Evolutionary conservation across 2,888 invertebrate species (phyloP).

Genomic region (Achlya flavicornis): DNA sequence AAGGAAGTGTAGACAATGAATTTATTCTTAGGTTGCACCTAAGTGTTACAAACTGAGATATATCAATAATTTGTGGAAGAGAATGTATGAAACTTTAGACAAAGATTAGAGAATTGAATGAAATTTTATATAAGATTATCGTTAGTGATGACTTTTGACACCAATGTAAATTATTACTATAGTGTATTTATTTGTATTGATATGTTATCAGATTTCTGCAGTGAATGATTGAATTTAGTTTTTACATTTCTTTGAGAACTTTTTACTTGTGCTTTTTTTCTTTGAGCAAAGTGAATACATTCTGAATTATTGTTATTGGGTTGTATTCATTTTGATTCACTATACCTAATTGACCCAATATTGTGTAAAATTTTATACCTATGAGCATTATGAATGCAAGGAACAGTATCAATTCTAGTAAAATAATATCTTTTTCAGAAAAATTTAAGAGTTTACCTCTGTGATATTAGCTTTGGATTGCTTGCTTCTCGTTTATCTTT

Average conservation of each 20-base stretch:
- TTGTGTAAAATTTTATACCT: slow-evolving; percentile 48
- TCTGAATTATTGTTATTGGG: slow-evolving; percentile 35
- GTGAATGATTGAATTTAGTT: slow-evolving; percentile 40
- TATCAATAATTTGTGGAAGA: slow-evolving; percentile 5
- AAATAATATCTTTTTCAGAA: slow-evolving; percentile 50
- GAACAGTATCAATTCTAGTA: slow-evolving; percentile 50
- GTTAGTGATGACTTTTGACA: slow-evolving; percentile 17
- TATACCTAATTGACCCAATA: slow-evolving; percentile 40
- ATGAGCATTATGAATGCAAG: slow-evolving; percentile 73
- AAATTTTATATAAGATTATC: neutral
- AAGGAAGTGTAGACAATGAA: slow-evolving; percentile 65
- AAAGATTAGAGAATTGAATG: slow-evolving; percentile 18
- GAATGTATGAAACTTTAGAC: slow-evolving; percentile 24
- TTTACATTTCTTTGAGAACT: slow-evolving; percentile 68
- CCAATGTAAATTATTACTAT: slow-evolving; percentile 24
- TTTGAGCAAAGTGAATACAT: slow-evolving; percentile 63
- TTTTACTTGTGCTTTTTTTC: slow-evolving; percentile 19
- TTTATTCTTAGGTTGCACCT: slow-evolving; percentile 39
- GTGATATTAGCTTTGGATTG: slow-evolving; percentile 33
- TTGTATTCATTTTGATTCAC: slow-evolving; percentile 66
- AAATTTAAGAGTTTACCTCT: slow-evolving; percentile 60
- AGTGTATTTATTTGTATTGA: slow-evolving; percentile 24
- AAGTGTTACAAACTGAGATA: slow-evolving; percentile 8
- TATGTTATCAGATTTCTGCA: slow-evolving; percentile 15
- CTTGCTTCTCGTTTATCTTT: slow-evolving; percentile 11